Evolutionary conservation across 2,113 vertebrate genomes (phyloP).

Genomic region (Megaceryle maxima): DNA sequence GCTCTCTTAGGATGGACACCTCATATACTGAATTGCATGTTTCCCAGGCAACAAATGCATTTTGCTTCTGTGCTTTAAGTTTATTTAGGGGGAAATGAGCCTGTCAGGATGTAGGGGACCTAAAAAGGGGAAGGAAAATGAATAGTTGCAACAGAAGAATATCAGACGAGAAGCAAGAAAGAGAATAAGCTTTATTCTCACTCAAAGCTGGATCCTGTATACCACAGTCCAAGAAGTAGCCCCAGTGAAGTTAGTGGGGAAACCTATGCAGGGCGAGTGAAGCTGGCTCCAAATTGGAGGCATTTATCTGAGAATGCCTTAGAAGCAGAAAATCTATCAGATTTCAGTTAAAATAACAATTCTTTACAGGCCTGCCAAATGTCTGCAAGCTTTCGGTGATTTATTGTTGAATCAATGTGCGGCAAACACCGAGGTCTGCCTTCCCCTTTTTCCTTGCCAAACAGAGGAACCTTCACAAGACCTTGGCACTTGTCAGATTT

Average conservation of each 20-base stretch:
- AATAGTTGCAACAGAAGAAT: conserved; percentile 28
- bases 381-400: conserved; percentile 52
- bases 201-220: neutral
- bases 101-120: conserved; percentile 28
- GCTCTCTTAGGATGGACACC: conserved; percentile 35
- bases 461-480: conserved; percentile 60
- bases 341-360: conserved; percentile 66
- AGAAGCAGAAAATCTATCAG: conserved; percentile 58
- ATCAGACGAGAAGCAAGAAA: neutral
- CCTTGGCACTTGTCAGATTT: conserved; percentile 65
- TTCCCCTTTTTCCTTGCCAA: conserved; percentile 7
- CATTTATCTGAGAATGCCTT: conserved; percentile 55
- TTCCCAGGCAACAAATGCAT: conserved; percentile 64
- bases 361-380: conserved; percentile 51
- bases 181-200: neutral
- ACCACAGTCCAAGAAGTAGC: neutral
- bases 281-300: neutral
- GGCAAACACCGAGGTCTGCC: neutral
- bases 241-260: neutral
- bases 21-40: neutral
- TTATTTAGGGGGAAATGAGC: conserved; percentile 54
- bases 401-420: conserved; percentile 22
- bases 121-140: conserved; percentile 41
- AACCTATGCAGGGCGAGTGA: neutral
- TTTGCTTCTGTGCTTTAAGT: conserved; percentile 53